Evolutionary conservation across 2,888 invertebrate genomes (phyloP).

Genomic region (Pseudococcus jackbeardsleyi): DNA sequence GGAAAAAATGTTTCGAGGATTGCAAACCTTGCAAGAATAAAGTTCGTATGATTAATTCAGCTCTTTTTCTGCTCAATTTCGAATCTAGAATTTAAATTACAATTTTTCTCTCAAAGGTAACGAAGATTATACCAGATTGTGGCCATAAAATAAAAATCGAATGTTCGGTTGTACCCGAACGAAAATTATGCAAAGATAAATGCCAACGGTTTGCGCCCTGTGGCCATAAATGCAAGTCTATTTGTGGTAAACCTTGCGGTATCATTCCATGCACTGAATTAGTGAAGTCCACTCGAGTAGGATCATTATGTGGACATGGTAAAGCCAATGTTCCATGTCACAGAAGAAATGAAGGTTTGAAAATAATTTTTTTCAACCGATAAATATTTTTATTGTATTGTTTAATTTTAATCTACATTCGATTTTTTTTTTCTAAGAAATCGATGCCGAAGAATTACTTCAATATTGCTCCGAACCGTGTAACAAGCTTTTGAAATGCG

Average conservation of each 20-base stretch:
- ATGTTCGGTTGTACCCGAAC: constrained; percentile 70
- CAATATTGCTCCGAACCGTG: constrained; percentile 72
- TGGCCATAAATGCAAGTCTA: constrained; percentile 72
- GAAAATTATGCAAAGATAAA: constrained; percentile 69
- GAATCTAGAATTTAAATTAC: too few species aligned
- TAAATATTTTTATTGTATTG: background rate
- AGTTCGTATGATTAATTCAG: constrained; percentile 35
- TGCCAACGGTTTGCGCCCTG: constrained; percentile 73
- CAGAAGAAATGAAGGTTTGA: constrained; percentile 66
- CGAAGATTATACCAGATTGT: constrained; percentile 62
- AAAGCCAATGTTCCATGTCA: constrained; percentile 57
- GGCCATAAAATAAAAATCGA: constrained; percentile 68
- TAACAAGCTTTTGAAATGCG: constrained; percentile 71
- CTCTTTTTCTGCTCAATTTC: background rate
- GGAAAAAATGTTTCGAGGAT: constrained; percentile 73
- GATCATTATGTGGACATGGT: constrained; percentile 73
- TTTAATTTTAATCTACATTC: background rate
- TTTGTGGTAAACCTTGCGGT: constrained; percentile 71
- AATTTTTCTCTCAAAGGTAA: background rate
- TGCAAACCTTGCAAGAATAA: constrained; percentile 67
- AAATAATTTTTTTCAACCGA: background rate
- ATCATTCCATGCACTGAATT: constrained; percentile 69
- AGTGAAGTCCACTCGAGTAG: constrained; percentile 68
- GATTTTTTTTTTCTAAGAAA: constrained; percentile 37
- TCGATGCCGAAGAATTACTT: constrained; percentile 68